phyloP scores from a whole-genome alignment of 2,797 vertebrate genomes.

The Toxotes lorentzi region DNA sequence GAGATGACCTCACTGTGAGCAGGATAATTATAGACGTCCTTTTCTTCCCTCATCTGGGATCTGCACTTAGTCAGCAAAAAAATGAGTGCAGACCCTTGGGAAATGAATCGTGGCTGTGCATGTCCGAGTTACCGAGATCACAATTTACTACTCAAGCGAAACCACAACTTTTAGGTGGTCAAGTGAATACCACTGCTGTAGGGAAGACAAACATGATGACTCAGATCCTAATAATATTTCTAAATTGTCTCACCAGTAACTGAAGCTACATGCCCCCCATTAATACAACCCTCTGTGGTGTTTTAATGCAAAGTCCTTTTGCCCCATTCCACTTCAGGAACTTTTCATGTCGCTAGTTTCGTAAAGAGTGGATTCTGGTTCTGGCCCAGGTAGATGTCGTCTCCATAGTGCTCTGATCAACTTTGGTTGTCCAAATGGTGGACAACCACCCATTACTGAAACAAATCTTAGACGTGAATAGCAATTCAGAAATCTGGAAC shows the following conservation, averaged over 20 bases:
- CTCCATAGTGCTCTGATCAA: not conserved
- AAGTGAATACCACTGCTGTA: conserved; percentile 14
- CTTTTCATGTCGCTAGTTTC: no score
- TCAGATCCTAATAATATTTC: not conserved
- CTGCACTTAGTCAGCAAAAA: conserved; percentile 61
- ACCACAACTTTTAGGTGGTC: not conserved
- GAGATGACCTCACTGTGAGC: conserved; percentile 55
- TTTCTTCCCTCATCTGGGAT: conserved; percentile 26
- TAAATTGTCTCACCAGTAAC: no score
- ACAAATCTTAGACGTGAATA: no score
- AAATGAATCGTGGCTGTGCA: conserved; percentile 24
- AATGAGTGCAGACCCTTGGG: not conserved
- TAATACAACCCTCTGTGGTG: no score
- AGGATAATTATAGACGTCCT: conserved; percentile 33
- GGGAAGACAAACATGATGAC: conserved; percentile 24
- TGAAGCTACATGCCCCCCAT: no score
- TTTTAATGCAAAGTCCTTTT: no score
- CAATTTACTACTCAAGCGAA: conserved; percentile 23
- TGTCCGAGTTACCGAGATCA: not conserved
- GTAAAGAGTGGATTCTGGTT: no score
- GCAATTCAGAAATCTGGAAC: not conserved
- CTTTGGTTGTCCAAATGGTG: not conserved
- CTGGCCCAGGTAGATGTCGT: not conserved
- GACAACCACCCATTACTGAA: not conserved
- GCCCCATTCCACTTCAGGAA: no score